These are phyloP conservation scores for Heteronetta atricapilla DNA, from an alignment of 2,113 vertebrate species.

Conservation along the genomic window DNA sequence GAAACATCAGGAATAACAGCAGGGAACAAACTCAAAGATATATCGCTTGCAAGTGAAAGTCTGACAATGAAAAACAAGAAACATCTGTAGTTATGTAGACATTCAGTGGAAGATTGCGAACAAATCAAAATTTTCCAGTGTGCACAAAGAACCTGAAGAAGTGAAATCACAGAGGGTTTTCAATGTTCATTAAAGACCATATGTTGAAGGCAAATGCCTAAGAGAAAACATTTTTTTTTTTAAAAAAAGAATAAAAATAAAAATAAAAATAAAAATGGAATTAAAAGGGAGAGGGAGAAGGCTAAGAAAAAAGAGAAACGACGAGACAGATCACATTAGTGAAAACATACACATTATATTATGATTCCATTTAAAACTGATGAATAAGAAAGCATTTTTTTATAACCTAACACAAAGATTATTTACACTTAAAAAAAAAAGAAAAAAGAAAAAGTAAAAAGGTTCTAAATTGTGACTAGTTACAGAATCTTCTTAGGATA, in stretches of 20 bases:
- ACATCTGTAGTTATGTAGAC: neutral
- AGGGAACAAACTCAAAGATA: neutral
- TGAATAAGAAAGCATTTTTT: neutral
- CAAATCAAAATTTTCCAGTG: neutral
- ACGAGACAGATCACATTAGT: neutral
- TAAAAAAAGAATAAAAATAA: no score
- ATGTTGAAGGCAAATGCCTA: neutral
- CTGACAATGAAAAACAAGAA: neutral
- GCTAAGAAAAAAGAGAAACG: neutral
- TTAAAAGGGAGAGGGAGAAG: accelerated
- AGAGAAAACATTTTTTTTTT: neutral
- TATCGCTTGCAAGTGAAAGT: neutral
- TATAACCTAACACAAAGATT: neutral
- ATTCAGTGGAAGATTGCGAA: neutral
- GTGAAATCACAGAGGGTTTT: neutral
- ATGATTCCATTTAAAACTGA: neutral
- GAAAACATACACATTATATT: no score
- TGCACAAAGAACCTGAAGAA: neutral
- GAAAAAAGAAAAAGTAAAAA: neutral
- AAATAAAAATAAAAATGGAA: neutral
- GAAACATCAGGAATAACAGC: neutral
- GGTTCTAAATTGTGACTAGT: neutral
- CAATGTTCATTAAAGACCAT: neutral
- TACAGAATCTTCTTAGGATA: neutral
- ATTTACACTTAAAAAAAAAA: neutral